Percentiles rank a stretch among this genome's conserved stretches.
Evolutionary conservation across 2,888 invertebrate species (phyloP).

Genomic region (Eupsilia transversa): DNA sequence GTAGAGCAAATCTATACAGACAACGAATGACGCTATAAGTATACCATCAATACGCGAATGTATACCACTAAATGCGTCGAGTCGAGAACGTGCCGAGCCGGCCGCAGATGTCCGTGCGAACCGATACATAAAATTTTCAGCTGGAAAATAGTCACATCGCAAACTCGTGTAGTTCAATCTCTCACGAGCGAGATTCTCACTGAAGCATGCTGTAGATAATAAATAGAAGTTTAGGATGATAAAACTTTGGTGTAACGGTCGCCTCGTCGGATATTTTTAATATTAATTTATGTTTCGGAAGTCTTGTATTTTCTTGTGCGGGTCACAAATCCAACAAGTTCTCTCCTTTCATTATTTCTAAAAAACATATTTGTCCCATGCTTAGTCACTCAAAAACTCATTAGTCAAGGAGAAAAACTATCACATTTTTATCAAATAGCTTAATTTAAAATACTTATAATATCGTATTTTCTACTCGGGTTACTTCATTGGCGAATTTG

Average conservation of each 20-base stretch:
- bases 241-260: not conserved
- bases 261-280: not conserved
- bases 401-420: no score
- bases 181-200: conserved; percentile 56
- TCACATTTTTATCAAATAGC: no score
- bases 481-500: no score
- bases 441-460: no score
- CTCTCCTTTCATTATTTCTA: no score
- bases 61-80: conserved; percentile 39
- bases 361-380: no score
- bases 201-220: conserved; percentile 6
- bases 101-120: conserved; percentile 66
- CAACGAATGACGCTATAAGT: not conserved
- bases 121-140: conserved; percentile 63
- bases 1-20: not conserved
- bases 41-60: not conserved
- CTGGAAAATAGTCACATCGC: conserved; percentile 68
- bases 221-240: conserved; percentile 29
- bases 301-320: no score
- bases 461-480: no score
- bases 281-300: not conserved
- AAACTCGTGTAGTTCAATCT: conserved; percentile 65
- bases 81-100: conserved; percentile 57
- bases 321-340: no score
- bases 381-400: no score